phyloP scores from a whole-genome alignment of 2,113 vertebrate species.

The Oreotrochilus melanogaster region DNA sequence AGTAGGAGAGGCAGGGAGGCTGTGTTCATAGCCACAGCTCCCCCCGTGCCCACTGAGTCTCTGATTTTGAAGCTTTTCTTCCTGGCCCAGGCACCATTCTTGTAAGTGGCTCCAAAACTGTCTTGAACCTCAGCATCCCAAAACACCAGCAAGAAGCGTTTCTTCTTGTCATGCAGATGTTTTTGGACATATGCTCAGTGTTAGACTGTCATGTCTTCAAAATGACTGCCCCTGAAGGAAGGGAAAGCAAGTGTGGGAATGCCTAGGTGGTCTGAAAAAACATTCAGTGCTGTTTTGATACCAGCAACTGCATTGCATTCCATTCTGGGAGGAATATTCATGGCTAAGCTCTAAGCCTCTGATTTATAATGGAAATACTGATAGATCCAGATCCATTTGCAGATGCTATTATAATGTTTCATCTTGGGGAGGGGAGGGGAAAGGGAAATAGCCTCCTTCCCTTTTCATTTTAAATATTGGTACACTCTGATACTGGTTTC shows the following conservation, averaged over 20 bases:
- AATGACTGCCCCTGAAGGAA: background rate
- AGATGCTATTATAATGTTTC: constrained; percentile 72
- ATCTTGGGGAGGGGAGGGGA: constrained; percentile 47
- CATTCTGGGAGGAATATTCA: constrained; percentile 61
- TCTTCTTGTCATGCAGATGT: background rate
- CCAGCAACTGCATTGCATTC: constrained; percentile 5
- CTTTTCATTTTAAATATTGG: constrained; percentile 70
- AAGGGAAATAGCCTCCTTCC: constrained; percentile 47
- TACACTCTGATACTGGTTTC: constrained; percentile 78
- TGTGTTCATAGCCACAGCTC: background rate
- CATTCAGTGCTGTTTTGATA: background rate
- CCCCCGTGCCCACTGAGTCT: fast-evolving
- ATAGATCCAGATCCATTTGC: constrained; percentile 70
- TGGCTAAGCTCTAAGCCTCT: constrained; percentile 60
- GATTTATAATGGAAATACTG: constrained; percentile 71
- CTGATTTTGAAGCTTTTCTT: background rate
- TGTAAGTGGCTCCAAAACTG: background rate
- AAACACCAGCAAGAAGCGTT: background rate
- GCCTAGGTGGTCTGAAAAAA: constrained; percentile 48
- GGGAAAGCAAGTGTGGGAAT: background rate
- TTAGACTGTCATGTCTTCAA: background rate
- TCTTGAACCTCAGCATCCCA: background rate
- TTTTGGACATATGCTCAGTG: background rate
- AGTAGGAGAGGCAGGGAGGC: fast-evolving
- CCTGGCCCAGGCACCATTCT: background rate